phyloP scores from a whole-genome alignment of 2,113 vertebrate species.

The Psephotus haematonotus region DNA sequence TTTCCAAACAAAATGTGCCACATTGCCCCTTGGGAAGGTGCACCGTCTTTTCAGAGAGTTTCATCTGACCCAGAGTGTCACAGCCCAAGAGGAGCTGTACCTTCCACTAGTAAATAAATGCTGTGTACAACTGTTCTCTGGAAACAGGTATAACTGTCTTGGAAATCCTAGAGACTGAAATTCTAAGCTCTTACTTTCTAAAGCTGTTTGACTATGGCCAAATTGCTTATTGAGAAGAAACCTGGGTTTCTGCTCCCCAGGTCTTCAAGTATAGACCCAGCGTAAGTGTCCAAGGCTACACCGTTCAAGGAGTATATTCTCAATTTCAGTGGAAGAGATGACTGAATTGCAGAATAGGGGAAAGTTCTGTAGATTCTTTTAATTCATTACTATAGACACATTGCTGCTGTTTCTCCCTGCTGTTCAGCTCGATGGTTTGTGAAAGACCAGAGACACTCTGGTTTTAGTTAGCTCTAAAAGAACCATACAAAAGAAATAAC shows the following conservation, averaged over 20 bases:
- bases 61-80: not conserved
- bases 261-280: not conserved
- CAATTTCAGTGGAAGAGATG: not conserved
- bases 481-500: not conserved
- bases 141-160: not conserved
- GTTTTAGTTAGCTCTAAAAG: not conserved
- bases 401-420: not conserved
- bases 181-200: not conserved
- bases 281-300: not conserved
- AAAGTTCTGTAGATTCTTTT: not conserved
- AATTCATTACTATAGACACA: not conserved
- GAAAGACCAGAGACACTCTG: not conserved
- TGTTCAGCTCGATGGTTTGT: not conserved
- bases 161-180: not conserved
- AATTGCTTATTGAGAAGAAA: not conserved
- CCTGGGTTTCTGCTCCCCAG: not conserved
- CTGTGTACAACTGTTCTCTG: not conserved
- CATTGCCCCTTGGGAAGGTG: not conserved
- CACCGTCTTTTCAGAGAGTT: not conserved
- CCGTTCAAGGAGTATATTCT: rapidly evolving
- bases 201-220: not conserved
- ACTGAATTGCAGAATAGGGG: not conserved
- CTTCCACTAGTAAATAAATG: not conserved
- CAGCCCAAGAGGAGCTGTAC: not conserved
- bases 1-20: not conserved